Evolutionary conservation across 2,888 invertebrate species (phyloP).

Genomic region (Lydus trimaculatus): DNA sequence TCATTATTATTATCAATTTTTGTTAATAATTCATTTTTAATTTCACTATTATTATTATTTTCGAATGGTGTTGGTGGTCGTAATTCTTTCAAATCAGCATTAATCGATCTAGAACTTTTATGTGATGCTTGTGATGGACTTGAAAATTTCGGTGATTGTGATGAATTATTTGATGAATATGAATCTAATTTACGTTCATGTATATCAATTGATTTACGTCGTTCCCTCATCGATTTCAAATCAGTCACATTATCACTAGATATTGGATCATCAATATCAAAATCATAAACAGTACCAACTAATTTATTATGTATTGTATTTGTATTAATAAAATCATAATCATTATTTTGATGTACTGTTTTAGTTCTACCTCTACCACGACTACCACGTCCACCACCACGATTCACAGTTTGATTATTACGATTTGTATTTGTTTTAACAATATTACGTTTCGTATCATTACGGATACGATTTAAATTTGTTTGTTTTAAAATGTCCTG

Average conservation of each 20-base stretch:
- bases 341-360: conserved; percentile 48
- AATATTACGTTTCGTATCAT: conserved; percentile 45
- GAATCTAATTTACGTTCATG: conserved; percentile 68
- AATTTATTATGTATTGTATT: conserved; percentile 82
- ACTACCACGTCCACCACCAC: conserved; percentile 54
- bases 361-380: conserved; percentile 56
- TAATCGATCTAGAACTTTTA: conserved; percentile 54
- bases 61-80: conserved; percentile 63
- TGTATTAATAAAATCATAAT: conserved; percentile 63
- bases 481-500: conserved; percentile 46
- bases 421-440: conserved; percentile 49
- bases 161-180: conserved; percentile 63
- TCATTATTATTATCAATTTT: conserved; percentile 45
- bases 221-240: conserved; percentile 79
- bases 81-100: conserved; percentile 61
- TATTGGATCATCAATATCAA: conserved; percentile 85
- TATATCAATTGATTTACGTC: conserved; percentile 76
- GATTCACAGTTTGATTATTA: conserved; percentile 58
- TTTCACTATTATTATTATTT: conserved; percentile 51
- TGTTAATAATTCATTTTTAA: conserved; percentile 43
- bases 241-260: conserved; percentile 76
- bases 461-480: conserved; percentile 46
- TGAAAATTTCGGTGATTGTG: conserved; percentile 66
- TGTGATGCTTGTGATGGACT: conserved; percentile 62
- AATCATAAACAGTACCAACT: conserved; percentile 86